Percentiles rank a stretch among this genome's conserved stretches.
Evolutionary conservation across 2,113 vertebrate genomes (phyloP).

Genomic region (Pachyramphus minor): DNA sequence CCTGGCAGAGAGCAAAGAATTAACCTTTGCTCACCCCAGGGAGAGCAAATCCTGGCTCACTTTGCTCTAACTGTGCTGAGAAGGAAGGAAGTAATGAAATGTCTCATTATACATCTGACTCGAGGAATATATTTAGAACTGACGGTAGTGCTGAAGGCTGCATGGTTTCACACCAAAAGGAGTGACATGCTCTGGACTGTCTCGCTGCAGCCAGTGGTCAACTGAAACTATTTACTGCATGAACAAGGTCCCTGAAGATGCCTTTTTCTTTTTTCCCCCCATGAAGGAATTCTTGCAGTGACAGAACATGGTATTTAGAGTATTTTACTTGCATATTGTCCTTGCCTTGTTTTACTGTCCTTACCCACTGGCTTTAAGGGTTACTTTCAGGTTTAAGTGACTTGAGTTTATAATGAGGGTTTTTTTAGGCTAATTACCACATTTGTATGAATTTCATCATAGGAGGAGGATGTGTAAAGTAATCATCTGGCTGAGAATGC

Average conservation of each 20-base stretch:
- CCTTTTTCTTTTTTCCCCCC: background rate
- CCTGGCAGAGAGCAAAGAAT: background rate
- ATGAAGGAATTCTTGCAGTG: background rate
- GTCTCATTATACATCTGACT: background rate
- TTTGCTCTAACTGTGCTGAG: background rate
- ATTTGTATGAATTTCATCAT: background rate
- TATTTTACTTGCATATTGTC: background rate
- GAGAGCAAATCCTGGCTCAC: background rate
- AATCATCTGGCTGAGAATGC: background rate
- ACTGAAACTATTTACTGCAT: background rate
- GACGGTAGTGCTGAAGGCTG: background rate
- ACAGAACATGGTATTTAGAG: background rate
- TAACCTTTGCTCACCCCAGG: background rate
- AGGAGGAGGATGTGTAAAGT: background rate
- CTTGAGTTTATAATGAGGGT: background rate
- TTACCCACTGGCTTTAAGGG: background rate
- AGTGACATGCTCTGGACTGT: background rate
- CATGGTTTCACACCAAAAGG: background rate
- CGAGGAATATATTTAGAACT: background rate
- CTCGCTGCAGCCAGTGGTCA: background rate
- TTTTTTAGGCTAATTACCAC: background rate
- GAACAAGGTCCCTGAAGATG: background rate
- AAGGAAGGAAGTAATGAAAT: conserved; percentile 58
- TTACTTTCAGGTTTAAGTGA: background rate
- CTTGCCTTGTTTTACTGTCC: no score